These are phyloP conservation scores for Girardia tigrina DNA, from an alignment of 2,888 invertebrate species.

Conservation along the genomic window DNA sequence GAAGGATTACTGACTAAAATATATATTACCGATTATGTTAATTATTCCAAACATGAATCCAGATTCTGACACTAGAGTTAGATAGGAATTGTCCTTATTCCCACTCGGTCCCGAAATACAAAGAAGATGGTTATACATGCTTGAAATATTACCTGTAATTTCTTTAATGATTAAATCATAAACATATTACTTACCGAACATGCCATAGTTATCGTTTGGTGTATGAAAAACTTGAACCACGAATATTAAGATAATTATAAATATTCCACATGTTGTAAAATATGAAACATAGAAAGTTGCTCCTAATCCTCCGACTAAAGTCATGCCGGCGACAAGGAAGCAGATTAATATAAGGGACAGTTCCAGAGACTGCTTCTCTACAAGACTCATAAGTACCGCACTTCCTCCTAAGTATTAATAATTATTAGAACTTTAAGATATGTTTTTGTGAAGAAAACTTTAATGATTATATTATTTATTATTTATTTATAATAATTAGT, in stretches of 20 bases:
- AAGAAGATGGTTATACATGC: not conserved
- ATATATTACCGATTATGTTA: slow-evolving; percentile 45
- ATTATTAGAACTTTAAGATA: too few species aligned
- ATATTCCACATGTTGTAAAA: not conserved
- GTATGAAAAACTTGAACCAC: not conserved
- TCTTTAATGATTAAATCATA: not conserved
- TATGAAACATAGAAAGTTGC: not conserved
- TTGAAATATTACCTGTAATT: not conserved
- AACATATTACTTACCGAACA: not conserved
- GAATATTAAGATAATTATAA: not conserved
- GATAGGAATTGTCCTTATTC: slow-evolving; percentile 40
- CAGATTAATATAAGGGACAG: not conserved
- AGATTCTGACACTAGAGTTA: slow-evolving; percentile 46
- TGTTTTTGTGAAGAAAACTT: too few species aligned
- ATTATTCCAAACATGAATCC: slow-evolving; percentile 50
- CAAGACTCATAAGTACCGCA: not conserved
- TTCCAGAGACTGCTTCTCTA: not conserved
- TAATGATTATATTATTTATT: too few species aligned
- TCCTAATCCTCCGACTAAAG: not conserved
- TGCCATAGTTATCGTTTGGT: not conserved
- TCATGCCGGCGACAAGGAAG: not conserved
- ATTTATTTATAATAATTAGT: too few species aligned
- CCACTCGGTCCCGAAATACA: not conserved
- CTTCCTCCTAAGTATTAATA: not conserved
- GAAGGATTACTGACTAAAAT: too few species aligned